phyloP scores from a whole-genome alignment of 2,888 invertebrate genomes.

The Tipula helvola region DNA sequence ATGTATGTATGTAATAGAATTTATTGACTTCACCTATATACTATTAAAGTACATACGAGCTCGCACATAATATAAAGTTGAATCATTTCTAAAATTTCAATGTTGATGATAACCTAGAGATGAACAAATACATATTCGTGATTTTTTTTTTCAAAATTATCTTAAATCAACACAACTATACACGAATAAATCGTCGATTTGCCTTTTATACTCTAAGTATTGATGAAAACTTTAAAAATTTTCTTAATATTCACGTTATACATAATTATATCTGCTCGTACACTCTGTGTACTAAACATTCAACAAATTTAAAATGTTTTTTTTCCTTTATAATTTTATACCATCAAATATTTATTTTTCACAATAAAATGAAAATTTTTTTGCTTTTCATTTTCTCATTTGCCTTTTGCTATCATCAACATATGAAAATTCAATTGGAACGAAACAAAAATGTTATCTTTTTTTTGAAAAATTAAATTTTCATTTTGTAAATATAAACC shows the following conservation, averaged over 20 bases:
- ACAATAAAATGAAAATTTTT: background rate
- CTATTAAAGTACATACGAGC: background rate
- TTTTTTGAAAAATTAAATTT: background rate
- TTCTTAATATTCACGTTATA: background rate
- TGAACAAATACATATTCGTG: background rate
- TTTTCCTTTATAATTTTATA: background rate
- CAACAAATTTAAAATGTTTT: background rate
- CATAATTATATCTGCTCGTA: background rate
- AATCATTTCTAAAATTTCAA: background rate
- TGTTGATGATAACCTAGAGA: background rate
- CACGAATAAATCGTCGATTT: background rate
- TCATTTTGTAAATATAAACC: background rate
- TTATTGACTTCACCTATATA: background rate
- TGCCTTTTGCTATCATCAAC: background rate
- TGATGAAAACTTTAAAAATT: background rate
- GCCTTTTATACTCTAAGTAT: background rate
- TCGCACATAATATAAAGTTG: background rate
- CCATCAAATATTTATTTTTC: background rate
- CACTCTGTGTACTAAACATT: background rate
- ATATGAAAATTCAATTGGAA: background rate
- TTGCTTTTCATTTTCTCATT: background rate
- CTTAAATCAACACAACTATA: background rate
- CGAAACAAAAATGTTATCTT: background rate
- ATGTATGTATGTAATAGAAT: background rate
- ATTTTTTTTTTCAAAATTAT: background rate